Evolutionary conservation across 64 coral and sea anemone species (phyloP).

Genomic region (Pocillopora verrucosa): DNA sequence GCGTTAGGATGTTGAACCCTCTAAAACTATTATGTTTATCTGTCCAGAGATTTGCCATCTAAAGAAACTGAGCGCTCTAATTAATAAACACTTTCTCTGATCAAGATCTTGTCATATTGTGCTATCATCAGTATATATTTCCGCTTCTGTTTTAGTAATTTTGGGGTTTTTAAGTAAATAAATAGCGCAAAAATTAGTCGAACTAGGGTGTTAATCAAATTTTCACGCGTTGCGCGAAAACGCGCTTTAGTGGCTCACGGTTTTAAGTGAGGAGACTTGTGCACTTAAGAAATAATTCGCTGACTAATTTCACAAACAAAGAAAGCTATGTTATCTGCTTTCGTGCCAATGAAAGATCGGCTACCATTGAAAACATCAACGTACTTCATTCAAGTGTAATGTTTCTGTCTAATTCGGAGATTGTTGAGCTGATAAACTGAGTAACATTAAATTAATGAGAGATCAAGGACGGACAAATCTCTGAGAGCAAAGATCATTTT

Average conservation of each 20-base stretch:
- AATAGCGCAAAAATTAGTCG: not conserved
- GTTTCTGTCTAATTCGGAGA: conserved; percentile 51
- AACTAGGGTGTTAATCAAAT: conserved; percentile 23
- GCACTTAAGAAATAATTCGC: not conserved
- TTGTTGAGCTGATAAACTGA: conserved; percentile 2
- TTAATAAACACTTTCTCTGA: conserved; percentile 51
- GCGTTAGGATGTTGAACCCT: conserved; percentile 12
- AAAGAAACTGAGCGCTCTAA: conserved; percentile 13
- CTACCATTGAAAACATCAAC: not conserved
- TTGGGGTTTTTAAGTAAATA: not conserved
- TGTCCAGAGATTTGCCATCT: conserved; percentile 28
- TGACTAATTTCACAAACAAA: not conserved
- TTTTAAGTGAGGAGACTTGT: not conserved
- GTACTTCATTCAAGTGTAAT: conserved; percentile 32
- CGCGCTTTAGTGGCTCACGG: too few species aligned
- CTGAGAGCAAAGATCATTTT: conserved; percentile 14
- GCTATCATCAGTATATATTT: conserved; percentile 12
- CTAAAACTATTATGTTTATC: conserved; percentile 48
- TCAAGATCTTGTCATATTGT: conserved; percentile 41
- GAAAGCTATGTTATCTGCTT: not conserved
- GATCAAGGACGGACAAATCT: not conserved
- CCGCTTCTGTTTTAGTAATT: not conserved
- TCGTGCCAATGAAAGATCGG: conserved; percentile 25
- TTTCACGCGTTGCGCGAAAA: not conserved
- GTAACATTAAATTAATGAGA: conserved; percentile 21